Conservation (phyloP, 2,797 vertebrate genomes). For the Premnoplex brunnescens region DNA sequence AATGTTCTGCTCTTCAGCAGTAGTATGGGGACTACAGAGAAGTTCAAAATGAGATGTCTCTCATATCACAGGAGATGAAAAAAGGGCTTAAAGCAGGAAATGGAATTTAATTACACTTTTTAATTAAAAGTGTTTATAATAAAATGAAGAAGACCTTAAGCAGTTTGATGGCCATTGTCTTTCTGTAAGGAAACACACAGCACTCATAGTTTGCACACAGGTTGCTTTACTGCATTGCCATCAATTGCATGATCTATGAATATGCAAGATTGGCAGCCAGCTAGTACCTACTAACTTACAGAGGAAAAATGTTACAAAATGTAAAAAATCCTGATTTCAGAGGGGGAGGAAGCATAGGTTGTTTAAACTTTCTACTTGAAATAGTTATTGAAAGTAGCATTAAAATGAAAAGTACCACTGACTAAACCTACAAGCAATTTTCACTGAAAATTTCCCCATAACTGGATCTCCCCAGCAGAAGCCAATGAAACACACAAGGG, state of each 20-base stretch:
- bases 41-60: slow-evolving; percentile 1
- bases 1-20: slow-evolving; percentile 19
- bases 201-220: background rate
- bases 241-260: background rate
- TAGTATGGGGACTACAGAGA: background rate
- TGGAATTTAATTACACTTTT: background rate
- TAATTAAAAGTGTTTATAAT: background rate
- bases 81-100: slow-evolving; percentile 24
- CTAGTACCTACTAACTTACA: background rate
- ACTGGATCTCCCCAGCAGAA: background rate
- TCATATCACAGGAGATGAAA: background rate
- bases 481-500: fast-evolving
- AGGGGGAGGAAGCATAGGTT: background rate
- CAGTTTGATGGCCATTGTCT: background rate
- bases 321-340: background rate
- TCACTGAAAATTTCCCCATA: background rate
- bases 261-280: background rate
- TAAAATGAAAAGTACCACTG: background rate
- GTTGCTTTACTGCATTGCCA: background rate
- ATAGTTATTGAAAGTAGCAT: background rate
- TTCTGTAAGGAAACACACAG: background rate
- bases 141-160: background rate
- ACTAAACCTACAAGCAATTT: background rate
- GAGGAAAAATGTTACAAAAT: background rate
- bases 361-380: background rate